A percentile compares a stretch with the other conserved stretches of the same genome.
Conservation (phyloP, 2,797 vertebrate species). For the Lithobates sylvaticus region DNA sequence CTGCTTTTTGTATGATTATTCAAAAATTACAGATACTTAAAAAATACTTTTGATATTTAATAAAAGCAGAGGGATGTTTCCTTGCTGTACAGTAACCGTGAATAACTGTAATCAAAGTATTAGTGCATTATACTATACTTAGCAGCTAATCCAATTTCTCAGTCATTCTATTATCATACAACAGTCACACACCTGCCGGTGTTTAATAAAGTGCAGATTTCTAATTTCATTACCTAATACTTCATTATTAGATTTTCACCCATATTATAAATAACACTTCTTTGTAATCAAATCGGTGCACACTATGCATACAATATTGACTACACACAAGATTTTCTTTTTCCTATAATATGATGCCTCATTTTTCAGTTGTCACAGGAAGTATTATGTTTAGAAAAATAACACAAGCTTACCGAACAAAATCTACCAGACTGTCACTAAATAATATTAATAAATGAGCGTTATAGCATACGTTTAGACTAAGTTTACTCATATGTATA, state of each 20-base stretch:
- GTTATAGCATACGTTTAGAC: background rate
- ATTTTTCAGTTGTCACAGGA: background rate
- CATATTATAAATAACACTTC: slow-evolving; percentile 40
- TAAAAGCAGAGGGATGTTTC: background rate
- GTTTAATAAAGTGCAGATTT: slow-evolving; percentile 38
- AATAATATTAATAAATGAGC: background rate
- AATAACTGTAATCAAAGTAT: slow-evolving; percentile 9
- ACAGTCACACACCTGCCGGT: slow-evolving; percentile 41
- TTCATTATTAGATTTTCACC: slow-evolving; percentile 31
- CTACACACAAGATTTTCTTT: background rate
- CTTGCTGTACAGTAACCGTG: background rate
- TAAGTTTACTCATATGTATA: background rate
- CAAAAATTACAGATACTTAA: background rate
- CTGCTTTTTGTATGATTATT: background rate
- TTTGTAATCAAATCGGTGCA: slow-evolving; percentile 23
- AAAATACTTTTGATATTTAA: background rate
- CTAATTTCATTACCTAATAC: slow-evolving; percentile 32
- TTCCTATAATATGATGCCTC: background rate
- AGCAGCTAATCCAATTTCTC: slow-evolving; percentile 27
- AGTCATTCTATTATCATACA: slow-evolving; percentile 42
- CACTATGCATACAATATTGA: background rate
- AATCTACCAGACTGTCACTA: background rate
- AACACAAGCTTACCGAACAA: no score
- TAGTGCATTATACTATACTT: slow-evolving; percentile 8
- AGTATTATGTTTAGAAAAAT: background rate